A percentile compares a stretch with the other conserved stretches of the same genome.
These are phyloP conservation scores for Rhorus exstirpatorius DNA, from an alignment of 2,888 invertebrate genomes.

Conservation along the genomic window DNA sequence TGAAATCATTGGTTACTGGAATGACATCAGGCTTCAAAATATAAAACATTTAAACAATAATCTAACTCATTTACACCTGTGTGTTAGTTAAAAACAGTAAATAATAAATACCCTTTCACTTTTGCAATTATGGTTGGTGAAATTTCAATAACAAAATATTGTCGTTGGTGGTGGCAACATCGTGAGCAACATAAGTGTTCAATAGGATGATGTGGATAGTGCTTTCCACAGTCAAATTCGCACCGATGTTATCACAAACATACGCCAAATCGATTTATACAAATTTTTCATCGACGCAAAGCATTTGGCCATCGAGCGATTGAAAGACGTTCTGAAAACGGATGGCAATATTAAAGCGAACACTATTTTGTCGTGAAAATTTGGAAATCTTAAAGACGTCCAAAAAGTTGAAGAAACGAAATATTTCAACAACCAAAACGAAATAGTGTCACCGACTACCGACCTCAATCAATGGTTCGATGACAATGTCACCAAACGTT, in stretches of 20 bases:
- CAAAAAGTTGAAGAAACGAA: neutral
- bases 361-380: neutral
- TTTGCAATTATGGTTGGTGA: neutral
- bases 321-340: neutral
- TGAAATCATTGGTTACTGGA: neutral
- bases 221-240: neutral
- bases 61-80: neutral
- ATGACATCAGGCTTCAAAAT: neutral
- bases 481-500: neutral
- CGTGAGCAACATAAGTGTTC: neutral
- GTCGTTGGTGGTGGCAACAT: neutral
- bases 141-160: neutral
- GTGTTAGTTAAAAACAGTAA: neutral
- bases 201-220: neutral
- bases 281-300: neutral
- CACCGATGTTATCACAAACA: neutral
- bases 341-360: neutral
- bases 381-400: neutral
- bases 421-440: neutral
- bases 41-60: neutral
- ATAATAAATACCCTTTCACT: neutral
- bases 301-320: neutral
- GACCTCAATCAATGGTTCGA: neutral
- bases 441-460: neutral
- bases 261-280: neutral